Conservation (phyloP, 2,888 invertebrate genomes). For the Hipparchia semele region DNA sequence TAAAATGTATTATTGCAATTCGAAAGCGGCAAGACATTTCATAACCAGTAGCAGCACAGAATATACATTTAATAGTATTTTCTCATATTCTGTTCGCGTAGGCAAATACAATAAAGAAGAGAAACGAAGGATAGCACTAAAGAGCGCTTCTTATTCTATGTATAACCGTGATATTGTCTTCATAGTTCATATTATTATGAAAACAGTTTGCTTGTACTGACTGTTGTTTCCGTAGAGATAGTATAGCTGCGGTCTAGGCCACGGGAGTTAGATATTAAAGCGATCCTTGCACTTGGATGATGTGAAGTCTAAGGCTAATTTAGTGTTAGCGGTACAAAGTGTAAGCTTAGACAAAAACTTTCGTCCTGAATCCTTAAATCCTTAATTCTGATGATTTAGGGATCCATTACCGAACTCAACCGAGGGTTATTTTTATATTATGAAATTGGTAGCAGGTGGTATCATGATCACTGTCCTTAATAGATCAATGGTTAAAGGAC, state of each 20-base stretch:
- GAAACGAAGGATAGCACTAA: constrained; percentile 4
- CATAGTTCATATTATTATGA: constrained; percentile 15
- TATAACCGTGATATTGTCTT: constrained; percentile 18
- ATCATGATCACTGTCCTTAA: too few relatives aligned
- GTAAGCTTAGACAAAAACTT: too few relatives aligned
- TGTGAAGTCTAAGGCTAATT: background rate
- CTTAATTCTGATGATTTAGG: too few relatives aligned
- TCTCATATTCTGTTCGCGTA: constrained; percentile 1
- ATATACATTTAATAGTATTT: background rate
- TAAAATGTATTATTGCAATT: too few relatives aligned
- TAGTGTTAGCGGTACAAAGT: too few relatives aligned
- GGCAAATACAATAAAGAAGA: constrained; percentile 12
- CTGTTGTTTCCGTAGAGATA: background rate
- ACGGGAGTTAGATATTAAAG: constrained; percentile 1
- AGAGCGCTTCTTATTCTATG: constrained; percentile 3
- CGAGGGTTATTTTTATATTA: too few relatives aligned
- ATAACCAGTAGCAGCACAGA: too few relatives aligned
- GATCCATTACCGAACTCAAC: too few relatives aligned
- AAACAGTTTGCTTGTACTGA: background rate
- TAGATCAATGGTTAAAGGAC: too few relatives aligned
- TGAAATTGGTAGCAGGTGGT: too few relatives aligned
- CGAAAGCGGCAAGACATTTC: too few relatives aligned
- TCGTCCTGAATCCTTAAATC: too few relatives aligned
- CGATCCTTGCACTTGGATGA: background rate
- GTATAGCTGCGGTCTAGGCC: background rate